Conservation (phyloP, 2,888 invertebrate species). For the Dryobotodes eremita region DNA sequence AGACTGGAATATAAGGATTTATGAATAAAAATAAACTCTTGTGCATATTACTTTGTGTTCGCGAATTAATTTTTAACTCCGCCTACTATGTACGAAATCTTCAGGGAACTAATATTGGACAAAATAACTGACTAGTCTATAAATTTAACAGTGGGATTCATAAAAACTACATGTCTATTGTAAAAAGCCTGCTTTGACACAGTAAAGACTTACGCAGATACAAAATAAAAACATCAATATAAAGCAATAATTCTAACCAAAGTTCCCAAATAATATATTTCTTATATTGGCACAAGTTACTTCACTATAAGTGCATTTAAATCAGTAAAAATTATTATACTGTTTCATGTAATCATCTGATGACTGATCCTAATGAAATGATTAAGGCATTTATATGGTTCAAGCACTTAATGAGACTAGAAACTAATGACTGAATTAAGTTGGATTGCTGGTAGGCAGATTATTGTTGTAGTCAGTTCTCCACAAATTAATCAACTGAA, state of each 20-base stretch:
- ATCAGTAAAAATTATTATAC: conserved; percentile 49
- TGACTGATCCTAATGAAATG: conserved; percentile 45
- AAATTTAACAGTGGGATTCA: conserved; percentile 40
- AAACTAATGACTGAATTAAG: conserved; percentile 67
- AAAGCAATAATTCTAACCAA: conserved; percentile 58
- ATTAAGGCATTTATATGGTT: conserved; percentile 55
- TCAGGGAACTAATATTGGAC: conserved; percentile 54
- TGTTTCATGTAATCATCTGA: conserved; percentile 40
- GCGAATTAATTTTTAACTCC: conserved; percentile 28
- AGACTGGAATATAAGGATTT: conserved; percentile 63
- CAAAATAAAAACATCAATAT: conserved; percentile 53
- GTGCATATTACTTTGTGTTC: conserved; percentile 50
- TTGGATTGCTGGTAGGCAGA: conserved; percentile 46
- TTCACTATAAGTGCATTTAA: conserved; percentile 31
- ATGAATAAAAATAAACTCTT: conserved; percentile 54
- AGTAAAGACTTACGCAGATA: conserved; percentile 46
- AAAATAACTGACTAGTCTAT: conserved; percentile 63
- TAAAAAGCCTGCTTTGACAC: conserved; percentile 53
- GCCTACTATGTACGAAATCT: conserved; percentile 40
- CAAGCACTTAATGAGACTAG: conserved; percentile 67
- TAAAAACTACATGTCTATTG: conserved; percentile 38
- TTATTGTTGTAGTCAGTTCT: conserved; percentile 18
- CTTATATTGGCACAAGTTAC: conserved; percentile 54
- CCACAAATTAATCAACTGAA: conserved; percentile 18
- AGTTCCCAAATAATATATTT: conserved; percentile 55